Evolutionary conservation across 1,140 invertebrate species (phyloP).

Genomic region (Xylocopa sonorina): DNA sequence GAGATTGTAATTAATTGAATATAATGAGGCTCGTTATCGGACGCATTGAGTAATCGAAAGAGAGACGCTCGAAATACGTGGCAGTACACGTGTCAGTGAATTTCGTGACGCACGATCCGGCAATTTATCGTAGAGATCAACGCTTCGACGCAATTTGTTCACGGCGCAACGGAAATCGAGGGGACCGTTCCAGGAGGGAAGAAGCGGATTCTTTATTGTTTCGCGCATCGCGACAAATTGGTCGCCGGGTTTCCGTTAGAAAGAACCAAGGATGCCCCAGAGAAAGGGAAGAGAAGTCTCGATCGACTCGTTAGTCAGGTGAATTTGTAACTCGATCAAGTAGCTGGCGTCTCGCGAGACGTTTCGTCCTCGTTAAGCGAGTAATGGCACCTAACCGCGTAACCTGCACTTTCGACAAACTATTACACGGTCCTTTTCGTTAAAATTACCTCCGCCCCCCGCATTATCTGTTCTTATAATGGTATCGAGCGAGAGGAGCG

Average conservation of each 20-base stretch:
- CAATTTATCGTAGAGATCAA: constrained; percentile 40
- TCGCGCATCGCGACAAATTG: background rate
- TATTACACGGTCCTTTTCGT: constrained; percentile 62
- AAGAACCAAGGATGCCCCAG: too few relatives aligned
- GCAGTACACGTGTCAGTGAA: constrained; percentile 7
- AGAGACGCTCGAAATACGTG: background rate
- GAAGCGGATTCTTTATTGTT: constrained; percentile 19
- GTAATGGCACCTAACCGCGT: constrained; percentile 33
- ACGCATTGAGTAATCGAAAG: background rate
- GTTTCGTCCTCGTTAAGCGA: constrained; percentile 11
- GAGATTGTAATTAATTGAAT: background rate
- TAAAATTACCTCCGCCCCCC: constrained; percentile 52
- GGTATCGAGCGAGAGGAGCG: constrained; percentile 43
- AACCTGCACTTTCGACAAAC: constrained; percentile 48
- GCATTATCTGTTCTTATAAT: constrained; percentile 35
- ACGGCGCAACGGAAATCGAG: constrained; percentile 26
- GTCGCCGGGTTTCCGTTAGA: too few relatives aligned
- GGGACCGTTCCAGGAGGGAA: background rate
- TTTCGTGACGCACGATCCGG: constrained; percentile 9
- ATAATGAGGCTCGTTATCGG: background rate
- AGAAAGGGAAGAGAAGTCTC: background rate
- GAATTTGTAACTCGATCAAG: background rate
- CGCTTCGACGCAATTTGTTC: constrained; percentile 31
- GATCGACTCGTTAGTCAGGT: background rate
- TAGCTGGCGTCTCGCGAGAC: constrained; percentile 3